Conservation (phyloP, 2,888 invertebrate species). For the Poecilus cupreus region DNA sequence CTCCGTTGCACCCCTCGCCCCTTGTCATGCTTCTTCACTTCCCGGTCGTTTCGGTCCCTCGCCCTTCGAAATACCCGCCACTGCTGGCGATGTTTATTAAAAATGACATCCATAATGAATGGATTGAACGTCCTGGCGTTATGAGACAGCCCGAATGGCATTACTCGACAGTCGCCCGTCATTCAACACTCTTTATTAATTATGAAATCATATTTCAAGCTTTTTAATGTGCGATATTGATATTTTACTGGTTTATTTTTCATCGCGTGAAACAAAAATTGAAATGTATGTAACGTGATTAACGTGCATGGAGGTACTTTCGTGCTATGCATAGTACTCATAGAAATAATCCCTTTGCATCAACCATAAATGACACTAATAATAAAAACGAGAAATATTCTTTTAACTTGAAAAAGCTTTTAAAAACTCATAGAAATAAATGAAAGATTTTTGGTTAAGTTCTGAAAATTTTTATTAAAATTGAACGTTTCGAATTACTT, state of each 20-base stretch:
- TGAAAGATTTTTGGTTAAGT: too few species aligned
- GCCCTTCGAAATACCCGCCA: not conserved
- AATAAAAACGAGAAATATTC: too few species aligned
- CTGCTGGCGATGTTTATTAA: constrained; percentile 45
- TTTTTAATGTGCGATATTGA: constrained; percentile 19
- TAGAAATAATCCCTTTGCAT: too few species aligned
- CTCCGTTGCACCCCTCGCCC: constrained; percentile 10
- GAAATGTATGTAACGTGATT: not conserved
- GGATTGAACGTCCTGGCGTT: constrained; percentile 31
- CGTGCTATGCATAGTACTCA: too few species aligned
- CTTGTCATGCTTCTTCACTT: not conserved
- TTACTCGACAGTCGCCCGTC: constrained; percentile 9
- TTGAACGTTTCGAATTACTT: too few species aligned
- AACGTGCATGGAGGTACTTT: not conserved
- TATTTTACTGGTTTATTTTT: constrained; percentile 31
- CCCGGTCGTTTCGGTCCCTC: not conserved
- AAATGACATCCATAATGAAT: constrained; percentile 48
- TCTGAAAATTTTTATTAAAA: too few species aligned
- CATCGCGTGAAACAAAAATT: not conserved
- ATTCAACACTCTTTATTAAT: constrained; percentile 41
- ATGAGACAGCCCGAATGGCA: constrained; percentile 28
- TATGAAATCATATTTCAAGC: constrained; percentile 31
- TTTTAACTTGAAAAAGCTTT: too few species aligned
- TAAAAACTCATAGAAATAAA: too few species aligned
- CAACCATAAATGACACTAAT: too few species aligned